phyloP scores from a whole-genome alignment of 2,113 vertebrate species.

The Cranoglanis bouderius region DNA sequence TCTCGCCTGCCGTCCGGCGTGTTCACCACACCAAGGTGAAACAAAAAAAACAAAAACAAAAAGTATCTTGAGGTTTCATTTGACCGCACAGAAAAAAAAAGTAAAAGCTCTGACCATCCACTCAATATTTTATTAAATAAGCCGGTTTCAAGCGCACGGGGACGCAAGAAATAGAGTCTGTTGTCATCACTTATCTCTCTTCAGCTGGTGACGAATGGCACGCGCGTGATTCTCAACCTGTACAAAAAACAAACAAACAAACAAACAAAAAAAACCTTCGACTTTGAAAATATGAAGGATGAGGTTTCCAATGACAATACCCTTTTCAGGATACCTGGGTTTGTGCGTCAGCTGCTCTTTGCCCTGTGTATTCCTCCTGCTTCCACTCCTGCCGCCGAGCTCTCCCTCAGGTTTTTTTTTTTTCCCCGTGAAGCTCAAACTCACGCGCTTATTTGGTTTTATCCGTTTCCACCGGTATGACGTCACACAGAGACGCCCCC shows the following conservation, averaged over 20 bases:
- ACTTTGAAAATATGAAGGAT: conserved; percentile 7
- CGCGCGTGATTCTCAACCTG: not conserved
- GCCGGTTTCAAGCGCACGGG: not conserved
- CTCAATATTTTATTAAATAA: not conserved
- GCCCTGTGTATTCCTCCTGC: conserved; percentile 17
- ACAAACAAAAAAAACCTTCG: not conserved
- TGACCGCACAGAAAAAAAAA: not conserved
- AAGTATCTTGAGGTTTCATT: conserved; percentile 9
- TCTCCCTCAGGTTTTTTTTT: conserved; percentile 49
- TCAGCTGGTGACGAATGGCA: not conserved
- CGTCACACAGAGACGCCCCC: conserved; percentile 56
- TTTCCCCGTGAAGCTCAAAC: conserved; percentile 55
- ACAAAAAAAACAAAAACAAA: conserved; percentile 1
- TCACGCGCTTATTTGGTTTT: conserved; percentile 63
- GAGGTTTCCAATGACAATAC: conserved; percentile 31
- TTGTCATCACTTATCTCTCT: conserved; percentile 4
- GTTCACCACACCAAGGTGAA: conserved; percentile 2
- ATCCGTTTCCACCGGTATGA: conserved; percentile 69
- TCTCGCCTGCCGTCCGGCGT: conserved; percentile 23
- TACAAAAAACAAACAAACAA: not conserved
- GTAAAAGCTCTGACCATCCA: not conserved
- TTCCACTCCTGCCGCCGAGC: conserved; percentile 18
- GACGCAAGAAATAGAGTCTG: not conserved
- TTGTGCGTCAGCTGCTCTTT: conserved; percentile 62
- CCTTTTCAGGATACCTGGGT: conserved; percentile 51